Conservation (phyloP, 1,140 invertebrate genomes). For the Heterodera schachtii region DNA sequence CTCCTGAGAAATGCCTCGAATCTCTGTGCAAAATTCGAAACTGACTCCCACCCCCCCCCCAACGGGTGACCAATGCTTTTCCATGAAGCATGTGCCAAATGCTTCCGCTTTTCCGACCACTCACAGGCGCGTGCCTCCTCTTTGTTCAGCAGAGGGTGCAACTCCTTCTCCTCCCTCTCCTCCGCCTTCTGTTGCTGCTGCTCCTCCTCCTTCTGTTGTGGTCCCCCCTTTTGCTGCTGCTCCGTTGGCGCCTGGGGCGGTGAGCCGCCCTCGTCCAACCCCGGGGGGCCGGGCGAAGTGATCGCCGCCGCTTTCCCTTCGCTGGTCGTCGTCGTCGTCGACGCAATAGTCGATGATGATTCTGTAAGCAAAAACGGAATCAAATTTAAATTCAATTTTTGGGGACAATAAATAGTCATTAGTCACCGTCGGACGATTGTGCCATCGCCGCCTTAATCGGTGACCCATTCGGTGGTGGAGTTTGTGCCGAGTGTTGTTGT, state of each 20-base stretch:
- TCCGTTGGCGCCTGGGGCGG: not conserved
- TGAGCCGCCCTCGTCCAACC: conserved; percentile 12
- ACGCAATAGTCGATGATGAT: not conserved
- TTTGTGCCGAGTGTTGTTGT: not conserved
- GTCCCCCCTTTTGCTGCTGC: conserved; percentile 1
- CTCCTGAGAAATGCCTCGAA: too few species aligned
- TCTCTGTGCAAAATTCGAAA: too few species aligned
- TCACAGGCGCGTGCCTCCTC: conserved; percentile 13
- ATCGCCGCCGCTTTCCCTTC: not conserved
- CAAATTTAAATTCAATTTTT: too few species aligned
- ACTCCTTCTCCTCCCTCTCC: not conserved
- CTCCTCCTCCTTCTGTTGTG: not conserved
- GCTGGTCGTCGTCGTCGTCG: not conserved
- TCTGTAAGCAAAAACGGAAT: not conserved
- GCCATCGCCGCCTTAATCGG: not conserved
- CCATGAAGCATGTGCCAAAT: too few species aligned
- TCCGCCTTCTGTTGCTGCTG: not conserved
- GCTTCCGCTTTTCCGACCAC: not conserved
- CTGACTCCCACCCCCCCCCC: too few species aligned
- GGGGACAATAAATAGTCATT: too few species aligned
- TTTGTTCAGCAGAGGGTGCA: not conserved
- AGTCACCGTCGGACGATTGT: not conserved
- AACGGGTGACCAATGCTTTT: too few species aligned
- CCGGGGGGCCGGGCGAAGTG: conserved; percentile 17
- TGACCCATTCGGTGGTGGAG: not conserved